phyloP scores from a whole-genome alignment of 2,113 vertebrate species.

The Typhlomys cinereus region DNA sequence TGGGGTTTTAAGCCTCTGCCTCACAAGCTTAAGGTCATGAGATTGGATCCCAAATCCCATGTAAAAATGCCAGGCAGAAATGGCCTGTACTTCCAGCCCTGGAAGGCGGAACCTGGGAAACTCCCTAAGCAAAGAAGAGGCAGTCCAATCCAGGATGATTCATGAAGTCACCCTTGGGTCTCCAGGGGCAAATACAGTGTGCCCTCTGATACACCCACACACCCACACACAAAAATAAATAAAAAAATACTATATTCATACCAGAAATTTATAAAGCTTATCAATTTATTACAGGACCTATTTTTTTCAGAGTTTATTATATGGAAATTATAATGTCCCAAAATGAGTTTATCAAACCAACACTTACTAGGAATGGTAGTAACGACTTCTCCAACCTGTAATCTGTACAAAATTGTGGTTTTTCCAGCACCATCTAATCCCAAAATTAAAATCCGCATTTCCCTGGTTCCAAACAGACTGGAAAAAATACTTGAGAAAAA shows the following conservation, averaged over 20 bases:
- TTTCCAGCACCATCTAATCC: conserved; percentile 98
- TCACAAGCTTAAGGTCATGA: no score
- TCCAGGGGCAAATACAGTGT: no score
- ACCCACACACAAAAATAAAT: no score
- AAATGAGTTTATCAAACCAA: conserved; percentile 6
- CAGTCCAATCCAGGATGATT: no score
- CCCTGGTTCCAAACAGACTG: conserved; percentile 95
- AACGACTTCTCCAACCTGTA: conserved; percentile 98
- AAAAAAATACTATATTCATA: not conserved
- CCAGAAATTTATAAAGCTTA: not conserved
- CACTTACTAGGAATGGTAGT: conserved; percentile 98
- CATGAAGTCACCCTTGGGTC: no score
- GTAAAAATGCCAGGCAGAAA: no score
- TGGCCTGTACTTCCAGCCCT: no score
- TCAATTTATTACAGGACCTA: not conserved
- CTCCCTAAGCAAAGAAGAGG: no score
- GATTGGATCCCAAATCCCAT: no score
- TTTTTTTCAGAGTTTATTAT: not conserved
- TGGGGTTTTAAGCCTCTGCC: no score
- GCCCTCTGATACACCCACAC: no score
- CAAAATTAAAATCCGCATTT: conserved; percentile 99
- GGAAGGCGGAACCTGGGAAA: no score
- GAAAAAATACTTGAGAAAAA: conserved; percentile 98
- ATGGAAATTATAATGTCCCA: not conserved
- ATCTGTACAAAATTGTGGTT: conserved; percentile 97